phyloP scores from a whole-genome alignment of 2,888 invertebrate species.

The Lumbricus terrestris region DNA sequence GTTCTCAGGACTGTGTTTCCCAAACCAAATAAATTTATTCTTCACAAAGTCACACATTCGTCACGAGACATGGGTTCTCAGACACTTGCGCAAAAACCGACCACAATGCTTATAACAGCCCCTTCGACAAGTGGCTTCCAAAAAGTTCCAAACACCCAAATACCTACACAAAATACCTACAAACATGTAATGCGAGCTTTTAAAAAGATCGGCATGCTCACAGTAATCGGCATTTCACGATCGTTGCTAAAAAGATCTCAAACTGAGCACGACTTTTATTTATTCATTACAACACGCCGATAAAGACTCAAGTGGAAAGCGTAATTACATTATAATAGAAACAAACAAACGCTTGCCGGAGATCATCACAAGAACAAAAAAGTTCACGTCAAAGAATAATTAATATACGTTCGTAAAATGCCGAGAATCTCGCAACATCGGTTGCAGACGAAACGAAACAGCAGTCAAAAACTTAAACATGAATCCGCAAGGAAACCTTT shows the following conservation, averaged over 20 bases:
- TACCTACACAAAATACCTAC: not conserved
- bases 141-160: too few relatives aligned
- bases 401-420: not conserved
- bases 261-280: not conserved
- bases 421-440: not conserved
- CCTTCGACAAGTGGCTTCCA: not conserved
- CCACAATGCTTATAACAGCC: too few relatives aligned
- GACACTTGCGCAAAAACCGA: not conserved
- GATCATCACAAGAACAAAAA: not conserved
- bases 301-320: not conserved
- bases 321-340: not conserved
- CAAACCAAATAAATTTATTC: too few relatives aligned
- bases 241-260: not conserved
- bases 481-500: not conserved
- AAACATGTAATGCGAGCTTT: not conserved
- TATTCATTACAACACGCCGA: not conserved
- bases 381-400: not conserved
- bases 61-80: not conserved
- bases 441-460: not conserved
- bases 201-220: not conserved
- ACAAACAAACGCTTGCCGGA: slow-evolving; percentile 3
- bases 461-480: not conserved
- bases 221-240: not conserved
- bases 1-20: too few relatives aligned
- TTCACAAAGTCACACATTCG: too few relatives aligned